Conservation (phyloP, 2,888 invertebrate species). For the Philhelius pedissequus region DNA sequence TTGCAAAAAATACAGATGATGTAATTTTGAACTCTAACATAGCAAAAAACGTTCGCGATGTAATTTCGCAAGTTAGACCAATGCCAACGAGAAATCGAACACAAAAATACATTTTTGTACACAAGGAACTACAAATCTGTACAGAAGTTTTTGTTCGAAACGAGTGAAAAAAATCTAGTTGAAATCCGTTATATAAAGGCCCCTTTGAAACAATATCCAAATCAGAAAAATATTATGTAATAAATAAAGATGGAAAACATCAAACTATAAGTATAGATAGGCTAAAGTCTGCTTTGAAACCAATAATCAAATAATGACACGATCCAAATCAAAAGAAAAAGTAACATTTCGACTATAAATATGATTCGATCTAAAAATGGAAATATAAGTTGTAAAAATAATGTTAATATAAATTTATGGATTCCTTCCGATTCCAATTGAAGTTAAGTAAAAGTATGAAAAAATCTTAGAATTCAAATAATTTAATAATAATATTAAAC, state of each 20-base stretch:
- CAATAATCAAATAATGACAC: background rate
- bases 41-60: background rate
- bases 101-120: slow-evolving; percentile 8
- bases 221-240: slow-evolving; percentile 47
- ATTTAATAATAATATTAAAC: background rate
- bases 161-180: slow-evolving; percentile 13
- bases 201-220: slow-evolving; percentile 58
- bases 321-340: background rate
- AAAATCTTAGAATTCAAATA: background rate
- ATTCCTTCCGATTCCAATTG: background rate
- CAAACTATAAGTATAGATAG: slow-evolving; percentile 64
- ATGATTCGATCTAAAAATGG: background rate
- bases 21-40: background rate
- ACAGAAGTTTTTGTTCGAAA: slow-evolving; percentile 13
- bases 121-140: background rate
- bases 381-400: background rate
- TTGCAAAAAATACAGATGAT: background rate
- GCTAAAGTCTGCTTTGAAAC: slow-evolving; percentile 66
- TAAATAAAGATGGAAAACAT: slow-evolving; percentile 52
- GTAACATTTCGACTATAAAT: background rate
- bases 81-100: background rate
- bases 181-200: slow-evolving; percentile 67
- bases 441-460: background rate
- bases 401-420: background rate
- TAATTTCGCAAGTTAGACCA: slow-evolving; percentile 3